Evolutionary conservation across 1,140 invertebrate species (phyloP), one percentile per base, ranked within the genome.

Genomic region (Penaeus vannamei): DNA sequence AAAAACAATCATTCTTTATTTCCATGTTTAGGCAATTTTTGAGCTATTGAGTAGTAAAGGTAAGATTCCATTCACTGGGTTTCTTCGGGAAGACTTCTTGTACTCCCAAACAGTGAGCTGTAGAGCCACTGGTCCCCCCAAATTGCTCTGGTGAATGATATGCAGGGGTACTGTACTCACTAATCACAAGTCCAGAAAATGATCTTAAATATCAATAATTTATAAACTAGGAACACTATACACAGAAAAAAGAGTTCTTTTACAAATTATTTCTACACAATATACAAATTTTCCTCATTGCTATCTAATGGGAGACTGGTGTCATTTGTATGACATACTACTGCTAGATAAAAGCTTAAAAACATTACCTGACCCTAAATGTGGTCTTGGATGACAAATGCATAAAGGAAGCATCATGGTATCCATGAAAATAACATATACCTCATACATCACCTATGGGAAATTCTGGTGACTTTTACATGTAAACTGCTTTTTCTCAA

Each of bases 301-400:
- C 86, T 89, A 89, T 77, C 87, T 89, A 89, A 89, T 89, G 87
- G 83, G 87, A 89, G 83, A 88, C 85, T 86, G 85, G 76, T 62
- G 85, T 86, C 85, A 86, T 77, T 32, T 53, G 84, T 83, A 77
- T 72, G 69, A 89, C 81, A 32, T 77, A 32, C 83, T 85, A 89
- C 87, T 79, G 83, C 87, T 89, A 89, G 69, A 62, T 84, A 84
- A 85, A 89, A 89, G 87, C 87, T 77, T 89, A 72, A 89, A n/a
- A 84, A 84, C 83, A 84, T 76, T 79, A 89, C 72, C 83, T 26
- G 82, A 85, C 82, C 82, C 83, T 84, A 26, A 89, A 46, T 36
- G 53, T 64, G 81, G 82, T 84, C 87, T 84, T 26, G 53, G 46
- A 84, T 79, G 87, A 89, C 87, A 89, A 89, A 89, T 89, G 87